Percentiles rank a stretch among this genome's conserved stretches.
Evolutionary conservation across 2,888 invertebrate species (phyloP).

Genomic region (Xylophagus ater): DNA sequence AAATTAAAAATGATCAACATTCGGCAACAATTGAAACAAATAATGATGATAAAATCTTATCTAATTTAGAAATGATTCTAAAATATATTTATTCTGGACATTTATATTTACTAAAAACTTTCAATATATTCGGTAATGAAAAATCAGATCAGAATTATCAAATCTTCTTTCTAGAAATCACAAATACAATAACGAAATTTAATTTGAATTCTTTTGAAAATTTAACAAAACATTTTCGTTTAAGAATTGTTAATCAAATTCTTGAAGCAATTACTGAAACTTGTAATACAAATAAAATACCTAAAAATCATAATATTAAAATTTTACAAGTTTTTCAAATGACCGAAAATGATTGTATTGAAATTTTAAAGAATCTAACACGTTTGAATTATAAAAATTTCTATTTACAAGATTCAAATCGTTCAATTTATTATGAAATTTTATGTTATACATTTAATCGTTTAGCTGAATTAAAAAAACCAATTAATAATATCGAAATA

Average conservation of each 20-base stretch:
- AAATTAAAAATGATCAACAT: not conserved
- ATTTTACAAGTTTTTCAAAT: conserved; percentile 28
- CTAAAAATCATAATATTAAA: conserved; percentile 21
- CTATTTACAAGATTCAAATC: conserved; percentile 21
- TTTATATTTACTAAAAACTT: conserved; percentile 24
- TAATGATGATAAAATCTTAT: conserved; percentile 21
- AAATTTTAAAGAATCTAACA: conserved; percentile 32
- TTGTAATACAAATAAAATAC: conserved; percentile 6
- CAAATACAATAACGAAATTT: conserved; percentile 24
- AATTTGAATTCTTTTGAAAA: conserved; percentile 20
- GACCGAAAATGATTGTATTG: conserved; percentile 25
- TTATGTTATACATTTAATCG: conserved; percentile 41
- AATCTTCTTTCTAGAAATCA: conserved; percentile 25
- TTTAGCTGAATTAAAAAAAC: conserved; percentile 34
- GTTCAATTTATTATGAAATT: conserved; percentile 43
- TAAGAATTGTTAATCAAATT: conserved; percentile 30
- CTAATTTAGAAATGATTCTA: conserved; percentile 24
- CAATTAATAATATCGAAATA: conserved; percentile 28
- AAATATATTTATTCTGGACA: conserved; percentile 33
- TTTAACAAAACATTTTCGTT: conserved; percentile 27
- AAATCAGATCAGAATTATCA: conserved; percentile 26
- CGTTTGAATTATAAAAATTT: conserved; percentile 33
- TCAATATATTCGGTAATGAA: conserved; percentile 24
- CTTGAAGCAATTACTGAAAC: conserved; percentile 21
- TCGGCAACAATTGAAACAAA: conserved; percentile 19